These are phyloP conservation scores for Anthophora plumipes DNA, from an alignment of 2,888 invertebrate genomes.

Conservation along the genomic window DNA sequence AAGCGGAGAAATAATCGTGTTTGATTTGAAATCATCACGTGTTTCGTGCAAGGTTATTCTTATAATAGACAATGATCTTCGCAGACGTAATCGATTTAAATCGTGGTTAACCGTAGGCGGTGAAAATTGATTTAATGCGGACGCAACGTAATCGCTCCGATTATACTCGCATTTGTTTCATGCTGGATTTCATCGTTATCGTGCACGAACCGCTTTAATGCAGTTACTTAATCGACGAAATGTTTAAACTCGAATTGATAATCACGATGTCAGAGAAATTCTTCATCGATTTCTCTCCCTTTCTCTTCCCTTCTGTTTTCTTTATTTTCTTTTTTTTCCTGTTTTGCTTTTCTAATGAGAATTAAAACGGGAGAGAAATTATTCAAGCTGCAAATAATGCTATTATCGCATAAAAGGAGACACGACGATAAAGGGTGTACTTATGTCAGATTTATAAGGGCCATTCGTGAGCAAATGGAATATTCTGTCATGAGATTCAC, in stretches of 20 bases:
- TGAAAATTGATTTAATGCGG: constrained; percentile 38
- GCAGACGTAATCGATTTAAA: constrained; percentile 20
- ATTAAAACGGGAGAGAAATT: no score
- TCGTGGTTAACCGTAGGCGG: constrained; percentile 30
- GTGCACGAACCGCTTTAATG: neutral
- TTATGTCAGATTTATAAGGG: neutral
- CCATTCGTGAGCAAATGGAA: neutral
- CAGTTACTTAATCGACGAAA: no score
- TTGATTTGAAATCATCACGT: neutral
- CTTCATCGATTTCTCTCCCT: no score
- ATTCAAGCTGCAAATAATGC: no score
- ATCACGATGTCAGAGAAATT: no score
- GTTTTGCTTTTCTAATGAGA: no score
- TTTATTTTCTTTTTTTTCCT: no score
- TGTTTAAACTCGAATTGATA: no score
- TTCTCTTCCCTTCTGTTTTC: no score
- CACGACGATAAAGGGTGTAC: neutral
- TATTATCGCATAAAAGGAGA: no score
- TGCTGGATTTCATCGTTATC: neutral
- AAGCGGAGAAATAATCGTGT: no score
- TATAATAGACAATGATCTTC: constrained; percentile 28
- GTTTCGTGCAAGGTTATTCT: constrained; percentile 13
- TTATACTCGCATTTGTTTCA: constrained; percentile 18
- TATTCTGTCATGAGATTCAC: constrained; percentile 23
- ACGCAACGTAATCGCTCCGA: constrained; percentile 42